Conservation (phyloP, 1,140 invertebrate species). For the Caenorhabditis inopinata region DNA sequence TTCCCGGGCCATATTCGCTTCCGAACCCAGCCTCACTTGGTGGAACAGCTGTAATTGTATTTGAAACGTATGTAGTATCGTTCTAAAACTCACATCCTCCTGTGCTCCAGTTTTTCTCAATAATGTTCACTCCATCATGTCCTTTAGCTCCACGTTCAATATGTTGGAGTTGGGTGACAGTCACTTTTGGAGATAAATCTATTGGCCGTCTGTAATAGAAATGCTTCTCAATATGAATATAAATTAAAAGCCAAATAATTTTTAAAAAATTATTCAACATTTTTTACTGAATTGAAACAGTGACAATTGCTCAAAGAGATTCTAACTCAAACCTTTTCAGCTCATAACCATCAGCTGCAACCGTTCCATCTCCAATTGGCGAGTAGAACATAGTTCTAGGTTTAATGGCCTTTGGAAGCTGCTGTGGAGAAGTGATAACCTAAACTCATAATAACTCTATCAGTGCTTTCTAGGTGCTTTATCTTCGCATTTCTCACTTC, state of each 20-base stretch:
- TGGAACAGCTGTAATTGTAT: constrained; percentile 33
- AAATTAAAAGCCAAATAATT: too few species aligned
- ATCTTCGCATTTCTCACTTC: constrained; percentile 51
- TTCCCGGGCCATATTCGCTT: constrained; percentile 49
- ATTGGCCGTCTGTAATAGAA: constrained; percentile 45
- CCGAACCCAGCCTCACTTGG: constrained; percentile 43
- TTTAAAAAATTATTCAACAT: too few species aligned
- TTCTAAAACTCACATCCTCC: constrained; percentile 29
- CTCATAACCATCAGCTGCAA: constrained; percentile 64
- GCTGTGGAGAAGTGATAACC: constrained; percentile 36
- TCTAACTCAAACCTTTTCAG: constrained; percentile 48
- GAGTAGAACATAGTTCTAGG: constrained; percentile 60
- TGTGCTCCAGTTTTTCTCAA: constrained; percentile 62
- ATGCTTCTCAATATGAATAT: not conserved
- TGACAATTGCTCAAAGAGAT: not conserved
- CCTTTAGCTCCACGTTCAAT: constrained; percentile 59
- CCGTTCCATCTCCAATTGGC: constrained; percentile 64
- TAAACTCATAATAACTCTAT: not conserved
- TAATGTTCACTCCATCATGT: constrained; percentile 54
- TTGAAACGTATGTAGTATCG: constrained; percentile 13
- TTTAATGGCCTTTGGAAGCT: constrained; percentile 57
- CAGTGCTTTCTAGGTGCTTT: not conserved
- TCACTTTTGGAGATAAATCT: constrained; percentile 61
- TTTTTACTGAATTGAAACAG: too few species aligned
- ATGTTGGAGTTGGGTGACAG: constrained; percentile 61